A percentile compares a stretch with the other conserved stretches of the same genome.
Evolutionary conservation across 2,888 invertebrate genomes (phyloP).

Genomic region (Drosophila fungiperda): DNA sequence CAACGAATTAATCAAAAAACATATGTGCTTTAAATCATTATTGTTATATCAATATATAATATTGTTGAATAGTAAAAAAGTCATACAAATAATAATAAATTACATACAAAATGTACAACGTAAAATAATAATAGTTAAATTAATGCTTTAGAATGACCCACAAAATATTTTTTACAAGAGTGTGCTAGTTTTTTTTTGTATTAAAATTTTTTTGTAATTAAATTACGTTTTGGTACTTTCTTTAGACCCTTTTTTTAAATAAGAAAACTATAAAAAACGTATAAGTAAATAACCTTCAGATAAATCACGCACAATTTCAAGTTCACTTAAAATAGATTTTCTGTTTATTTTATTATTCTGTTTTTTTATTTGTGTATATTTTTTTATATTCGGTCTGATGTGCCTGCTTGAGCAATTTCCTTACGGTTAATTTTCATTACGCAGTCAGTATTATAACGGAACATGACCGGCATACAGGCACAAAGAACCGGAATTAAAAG

Average conservation of each 20-base stretch:
- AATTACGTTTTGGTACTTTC: neutral
- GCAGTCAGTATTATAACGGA: slow-evolving; percentile 65
- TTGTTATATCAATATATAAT: neutral
- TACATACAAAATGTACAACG: neutral
- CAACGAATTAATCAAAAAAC: neutral
- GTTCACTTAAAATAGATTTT: slow-evolving; percentile 49
- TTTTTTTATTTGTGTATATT: neutral
- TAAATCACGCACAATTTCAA: slow-evolving; percentile 47
- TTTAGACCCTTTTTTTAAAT: neutral
- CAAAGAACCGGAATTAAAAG: slow-evolving; percentile 66
- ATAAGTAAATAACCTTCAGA: slow-evolving; percentile 29
- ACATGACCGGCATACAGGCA: slow-evolving; percentile 28
- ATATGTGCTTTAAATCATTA: slow-evolving; percentile 3
- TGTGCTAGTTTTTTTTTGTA: neutral
- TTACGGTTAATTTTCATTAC: slow-evolving; percentile 73
- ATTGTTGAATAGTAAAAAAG: neutral
- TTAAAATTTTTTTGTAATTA: neutral
- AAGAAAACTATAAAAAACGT: slow-evolving; percentile 12
- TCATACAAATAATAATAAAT: neutral
- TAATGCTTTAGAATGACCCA: too few species aligned
- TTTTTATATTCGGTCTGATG: neutral
- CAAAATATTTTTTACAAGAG: neutral
- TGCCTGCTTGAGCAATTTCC: slow-evolving; percentile 42
- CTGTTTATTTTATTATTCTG: slow-evolving; percentile 1
- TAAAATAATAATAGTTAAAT: neutral